These are phyloP conservation scores for Himalopsyche japonica DNA, from an alignment of 2,888 invertebrate genomes.

Conservation along the genomic window DNA sequence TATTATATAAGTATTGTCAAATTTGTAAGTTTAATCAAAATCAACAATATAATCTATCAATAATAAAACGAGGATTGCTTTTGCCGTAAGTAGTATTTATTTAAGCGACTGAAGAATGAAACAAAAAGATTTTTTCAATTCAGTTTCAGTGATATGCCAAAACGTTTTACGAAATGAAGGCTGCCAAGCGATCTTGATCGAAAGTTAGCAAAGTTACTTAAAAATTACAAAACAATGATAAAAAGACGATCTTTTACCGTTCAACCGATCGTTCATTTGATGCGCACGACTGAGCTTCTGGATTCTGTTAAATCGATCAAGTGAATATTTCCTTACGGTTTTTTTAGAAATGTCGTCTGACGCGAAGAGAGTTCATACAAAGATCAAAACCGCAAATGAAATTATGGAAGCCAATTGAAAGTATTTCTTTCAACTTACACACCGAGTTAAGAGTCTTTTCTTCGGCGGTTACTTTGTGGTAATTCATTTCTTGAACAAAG, in stretches of 20 bases:
- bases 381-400: neutral
- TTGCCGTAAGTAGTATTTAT: no score
- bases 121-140: no score
- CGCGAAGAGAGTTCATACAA: neutral
- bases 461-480: no score
- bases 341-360: neutral
- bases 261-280: neutral
- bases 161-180: neutral
- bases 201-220: neutral
- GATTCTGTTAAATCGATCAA: neutral
- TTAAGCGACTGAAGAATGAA: no score
- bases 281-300: constrained; percentile 2
- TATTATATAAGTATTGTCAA: no score
- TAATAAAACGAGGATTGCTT: no score
- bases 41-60: no score
- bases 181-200: neutral
- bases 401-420: neutral
- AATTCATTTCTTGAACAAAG: no score
- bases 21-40: no score
- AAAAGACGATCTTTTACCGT: neutral
- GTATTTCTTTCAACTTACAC: neutral
- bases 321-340: neutral
- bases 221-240: neutral
- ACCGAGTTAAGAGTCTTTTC: no score
- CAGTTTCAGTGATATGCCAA: neutral